Evolutionary conservation across 2,113 vertebrate species (phyloP).

Genomic region (Macrotis lagotis): DNA sequence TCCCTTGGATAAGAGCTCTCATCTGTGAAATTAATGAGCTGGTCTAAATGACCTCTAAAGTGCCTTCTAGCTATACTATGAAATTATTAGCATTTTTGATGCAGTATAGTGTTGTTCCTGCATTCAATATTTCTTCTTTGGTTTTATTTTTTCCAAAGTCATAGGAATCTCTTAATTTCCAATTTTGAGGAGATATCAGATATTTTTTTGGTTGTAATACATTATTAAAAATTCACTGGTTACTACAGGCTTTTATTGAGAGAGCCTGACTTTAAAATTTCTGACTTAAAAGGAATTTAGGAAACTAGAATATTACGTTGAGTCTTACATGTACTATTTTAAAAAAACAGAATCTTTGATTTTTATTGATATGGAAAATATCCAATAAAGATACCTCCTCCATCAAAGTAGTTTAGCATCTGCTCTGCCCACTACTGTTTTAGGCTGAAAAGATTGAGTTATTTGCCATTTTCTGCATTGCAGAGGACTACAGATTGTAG

Average conservation of each 20-base stretch:
- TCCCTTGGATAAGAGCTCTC: neutral
- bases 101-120: neutral
- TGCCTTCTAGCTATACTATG: neutral
- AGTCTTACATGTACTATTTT: neutral
- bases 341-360: neutral
- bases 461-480: no score
- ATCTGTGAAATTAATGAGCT: neutral
- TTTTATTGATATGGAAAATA: neutral
- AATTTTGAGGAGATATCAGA: neutral
- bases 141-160: neutral
- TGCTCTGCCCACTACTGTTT: neutral
- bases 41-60: neutral
- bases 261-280: neutral
- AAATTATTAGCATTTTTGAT: neutral
- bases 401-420: neutral
- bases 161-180: neutral
- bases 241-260: neutral
- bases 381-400: neutral
- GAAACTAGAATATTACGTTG: neutral
- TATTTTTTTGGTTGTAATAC: neutral
- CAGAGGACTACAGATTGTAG: no score
- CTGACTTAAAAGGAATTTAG: neutral
- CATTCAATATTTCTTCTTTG: neutral
- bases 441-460: neutral
- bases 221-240: neutral